Base-by-base conservation (phyloP, 30 jellyfish, hydroid and myxozoan genomes). In the Pseudorhiza aurosa region DNA sequence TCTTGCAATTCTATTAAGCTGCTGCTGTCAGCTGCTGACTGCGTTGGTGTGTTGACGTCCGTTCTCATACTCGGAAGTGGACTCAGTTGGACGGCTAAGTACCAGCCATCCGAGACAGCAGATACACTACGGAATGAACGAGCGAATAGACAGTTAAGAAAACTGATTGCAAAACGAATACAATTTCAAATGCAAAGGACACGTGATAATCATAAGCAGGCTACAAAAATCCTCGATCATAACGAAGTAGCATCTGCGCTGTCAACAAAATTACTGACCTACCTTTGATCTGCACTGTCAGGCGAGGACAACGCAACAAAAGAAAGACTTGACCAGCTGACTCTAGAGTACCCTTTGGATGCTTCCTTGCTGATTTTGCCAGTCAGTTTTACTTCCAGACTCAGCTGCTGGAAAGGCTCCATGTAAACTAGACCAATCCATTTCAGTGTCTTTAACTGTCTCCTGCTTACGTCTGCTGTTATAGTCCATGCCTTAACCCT, bases 341-440 rank as follows among this genome's bases (percentile, higher is more conserved):
- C 50, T 17, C 91, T 50, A 0, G 83, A 68, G 0, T 36, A 31
- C 0, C 31, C 31, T 24, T 50, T 50, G 33, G 17, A 28, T 1
- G 47, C 10, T 0, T 57, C 8, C 7, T 17, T 18, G 55, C 19
- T 58, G 21, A 32, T 22, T 8, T 40, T 70, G 39, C 60, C 77
- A 19, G 25, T 47, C 46, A 36, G 30, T 59, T 43, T 80, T 11
- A 84, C 69, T 25, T 32, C 95, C 31, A 84, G 62, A 15, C 74
- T 67, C 22, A 84, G 78, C 24, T 64, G 82, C 19, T 84, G 80
- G 84, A 88, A 72, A 15, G 85, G 95, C 64, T 72, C 88, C 86
- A 84, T 17, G 80, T 70, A 72, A 44, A 72, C 88, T 8, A 84
- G 31, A 17, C 95, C 95, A 49, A 59, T 50, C 83, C 85, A 73